phyloP scores from a whole-genome alignment of 2,113 vertebrate species.

The Myrmophylax atrothorax region DNA sequence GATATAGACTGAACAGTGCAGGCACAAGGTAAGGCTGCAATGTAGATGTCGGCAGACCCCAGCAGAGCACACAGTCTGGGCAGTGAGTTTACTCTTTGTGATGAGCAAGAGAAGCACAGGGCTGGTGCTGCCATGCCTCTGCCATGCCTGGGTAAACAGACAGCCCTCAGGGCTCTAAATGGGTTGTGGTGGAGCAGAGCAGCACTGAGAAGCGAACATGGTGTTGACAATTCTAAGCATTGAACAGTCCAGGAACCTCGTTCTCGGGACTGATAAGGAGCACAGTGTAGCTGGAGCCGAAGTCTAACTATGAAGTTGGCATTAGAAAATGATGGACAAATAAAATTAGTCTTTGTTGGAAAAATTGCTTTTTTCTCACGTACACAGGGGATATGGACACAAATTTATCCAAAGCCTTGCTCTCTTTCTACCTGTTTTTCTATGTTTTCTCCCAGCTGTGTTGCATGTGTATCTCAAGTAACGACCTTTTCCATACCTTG shows the following conservation, averaged over 20 bases:
- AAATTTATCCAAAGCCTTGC: background rate
- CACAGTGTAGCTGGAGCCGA: background rate
- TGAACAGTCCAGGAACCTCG: background rate
- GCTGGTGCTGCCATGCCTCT: background rate
- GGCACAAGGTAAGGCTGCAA: background rate
- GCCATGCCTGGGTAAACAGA: background rate
- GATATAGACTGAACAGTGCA: accelerated
- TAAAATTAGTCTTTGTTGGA: background rate
- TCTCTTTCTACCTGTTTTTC: background rate
- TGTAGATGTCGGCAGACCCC: background rate
- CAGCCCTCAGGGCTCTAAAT: accelerated
- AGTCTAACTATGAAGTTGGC: accelerated
- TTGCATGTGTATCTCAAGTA: background rate
- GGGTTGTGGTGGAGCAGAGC: background rate
- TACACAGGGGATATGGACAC: background rate
- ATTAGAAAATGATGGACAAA: background rate
- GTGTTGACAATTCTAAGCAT: background rate
- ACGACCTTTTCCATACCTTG: background rate
- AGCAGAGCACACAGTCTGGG: background rate
- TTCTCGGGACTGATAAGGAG: background rate
- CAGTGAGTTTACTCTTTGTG: background rate
- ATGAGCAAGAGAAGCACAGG: background rate
- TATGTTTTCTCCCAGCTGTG: background rate
- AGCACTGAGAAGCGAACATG: background rate
- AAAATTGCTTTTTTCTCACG: background rate